Percentiles rank a stretch among this genome's conserved stretches.
Evolutionary conservation across 2,113 vertebrate genomes (phyloP).

Genomic region (Semicossyphus pulcher): DNA sequence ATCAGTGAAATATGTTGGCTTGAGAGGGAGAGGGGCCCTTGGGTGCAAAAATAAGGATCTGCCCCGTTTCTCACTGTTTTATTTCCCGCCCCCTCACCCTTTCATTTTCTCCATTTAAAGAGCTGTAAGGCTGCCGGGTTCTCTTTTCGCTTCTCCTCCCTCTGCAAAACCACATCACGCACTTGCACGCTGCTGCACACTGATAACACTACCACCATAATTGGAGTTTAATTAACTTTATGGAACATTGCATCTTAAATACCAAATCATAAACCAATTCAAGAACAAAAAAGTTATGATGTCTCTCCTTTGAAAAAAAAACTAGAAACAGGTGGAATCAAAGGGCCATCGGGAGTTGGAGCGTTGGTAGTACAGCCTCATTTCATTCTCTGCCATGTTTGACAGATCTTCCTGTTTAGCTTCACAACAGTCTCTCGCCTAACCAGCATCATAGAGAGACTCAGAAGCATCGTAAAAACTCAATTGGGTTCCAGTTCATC

Average conservation of each 20-base stretch:
- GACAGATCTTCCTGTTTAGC: too few relatives aligned
- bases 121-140: slow-evolving; percentile 1
- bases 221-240: neutral
- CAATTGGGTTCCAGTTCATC: neutral
- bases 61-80: slow-evolving; percentile 15
- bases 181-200: neutral
- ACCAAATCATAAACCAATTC: neutral
- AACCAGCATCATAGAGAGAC: too few relatives aligned
- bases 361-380: too few relatives aligned
- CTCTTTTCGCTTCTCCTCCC: slow-evolving; percentile 16
- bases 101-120: slow-evolving; percentile 44
- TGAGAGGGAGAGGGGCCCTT: slow-evolving; percentile 25
- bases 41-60: slow-evolving; percentile 28
- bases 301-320: too few relatives aligned
- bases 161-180: slow-evolving; percentile 41
- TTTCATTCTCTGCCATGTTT: too few relatives aligned
- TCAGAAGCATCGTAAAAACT: neutral
- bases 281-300: too few relatives aligned
- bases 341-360: too few relatives aligned
- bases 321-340: too few relatives aligned
- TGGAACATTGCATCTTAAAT: neutral
- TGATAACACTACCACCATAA: neutral
- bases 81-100: slow-evolving; percentile 32
- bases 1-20: slow-evolving; percentile 60
- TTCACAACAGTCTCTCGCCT: too few relatives aligned